Conservation (phyloP, 1,140 invertebrate genomes). For the Steinernema khuongi region DNA sequence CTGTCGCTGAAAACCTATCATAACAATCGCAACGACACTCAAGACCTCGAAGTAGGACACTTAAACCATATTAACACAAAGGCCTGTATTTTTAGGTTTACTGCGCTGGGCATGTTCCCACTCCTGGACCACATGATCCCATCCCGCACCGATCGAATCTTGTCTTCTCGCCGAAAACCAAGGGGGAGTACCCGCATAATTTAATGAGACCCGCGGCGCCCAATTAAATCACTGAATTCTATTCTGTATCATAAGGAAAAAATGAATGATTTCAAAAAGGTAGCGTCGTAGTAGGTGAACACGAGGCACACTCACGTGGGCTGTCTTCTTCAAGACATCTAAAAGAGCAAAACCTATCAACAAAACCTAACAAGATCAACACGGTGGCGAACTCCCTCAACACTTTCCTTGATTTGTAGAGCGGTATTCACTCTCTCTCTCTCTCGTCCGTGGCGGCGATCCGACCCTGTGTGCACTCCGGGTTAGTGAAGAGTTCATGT, state of each 20-base stretch:
- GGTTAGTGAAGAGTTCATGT: no score
- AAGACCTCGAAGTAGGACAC: conserved; percentile 51
- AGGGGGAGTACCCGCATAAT: conserved; percentile 58
- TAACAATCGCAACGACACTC: conserved; percentile 57
- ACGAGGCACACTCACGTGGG: no score
- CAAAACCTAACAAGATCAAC: no score
- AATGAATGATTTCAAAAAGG: neutral
- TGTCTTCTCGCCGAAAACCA: conserved; percentile 57
- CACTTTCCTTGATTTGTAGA: no score
- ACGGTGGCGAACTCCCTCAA: no score
- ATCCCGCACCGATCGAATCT: conserved; percentile 58
- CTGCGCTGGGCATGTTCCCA: conserved; percentile 57
- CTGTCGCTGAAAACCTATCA: conserved; percentile 56
- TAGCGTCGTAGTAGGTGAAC: no score
- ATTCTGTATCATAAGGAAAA: neutral
- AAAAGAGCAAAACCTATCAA: no score
- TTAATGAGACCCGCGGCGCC: conserved; percentile 52
- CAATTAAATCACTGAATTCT: no score
- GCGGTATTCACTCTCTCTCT: no score
- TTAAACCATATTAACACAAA: conserved; percentile 8
- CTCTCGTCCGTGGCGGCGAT: no score
- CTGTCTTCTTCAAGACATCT: no score
- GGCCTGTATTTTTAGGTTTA: conserved; percentile 46
- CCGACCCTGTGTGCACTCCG: no score
- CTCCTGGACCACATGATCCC: conserved; percentile 57